Evolutionary conservation across 2,888 invertebrate genomes (phyloP).

Genomic region (Cephus pulcher): DNA sequence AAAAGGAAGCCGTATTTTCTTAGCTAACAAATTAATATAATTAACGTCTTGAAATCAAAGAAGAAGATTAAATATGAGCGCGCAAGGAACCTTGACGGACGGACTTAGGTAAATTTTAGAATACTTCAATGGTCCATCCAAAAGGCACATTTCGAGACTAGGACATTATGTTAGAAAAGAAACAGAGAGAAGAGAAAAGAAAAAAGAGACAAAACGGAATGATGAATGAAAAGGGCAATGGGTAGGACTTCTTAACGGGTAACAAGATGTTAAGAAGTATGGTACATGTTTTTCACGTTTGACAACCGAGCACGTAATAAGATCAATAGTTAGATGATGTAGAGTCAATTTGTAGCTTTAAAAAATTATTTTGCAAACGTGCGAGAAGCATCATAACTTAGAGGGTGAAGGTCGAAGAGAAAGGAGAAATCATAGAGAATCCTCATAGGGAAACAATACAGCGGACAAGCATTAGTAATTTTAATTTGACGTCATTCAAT

Average conservation of each 20-base stretch:
- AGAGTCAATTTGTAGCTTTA: slow-evolving; percentile 21
- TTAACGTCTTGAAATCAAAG: background rate
- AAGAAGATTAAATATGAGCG: background rate
- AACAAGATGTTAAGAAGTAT: background rate
- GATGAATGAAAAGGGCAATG: slow-evolving; percentile 1
- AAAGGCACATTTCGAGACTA: background rate
- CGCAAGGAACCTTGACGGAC: background rate
- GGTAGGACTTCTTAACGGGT: background rate
- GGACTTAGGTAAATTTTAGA: background rate
- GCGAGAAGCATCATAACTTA: background rate
- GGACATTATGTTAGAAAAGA: background rate
- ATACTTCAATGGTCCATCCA: background rate
- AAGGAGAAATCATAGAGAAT: background rate
- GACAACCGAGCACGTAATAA: background rate
- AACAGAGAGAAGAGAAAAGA: slow-evolving; percentile 13
- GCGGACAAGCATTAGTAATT: slow-evolving; percentile 27
- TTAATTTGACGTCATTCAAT: slow-evolving; percentile 14
- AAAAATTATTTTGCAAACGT: background rate
- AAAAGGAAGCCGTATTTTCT: background rate
- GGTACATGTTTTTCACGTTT: background rate
- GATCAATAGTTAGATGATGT: slow-evolving; percentile 29
- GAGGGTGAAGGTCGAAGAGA: background rate
- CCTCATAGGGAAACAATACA: background rate
- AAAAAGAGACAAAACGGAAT: slow-evolving; percentile 13
- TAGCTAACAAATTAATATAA: background rate